Percentiles rank a stretch among this genome's conserved stretches.
Evolutionary conservation across 2,888 invertebrate species (phyloP).

Genomic region (Gnatocerus cornutus): DNA sequence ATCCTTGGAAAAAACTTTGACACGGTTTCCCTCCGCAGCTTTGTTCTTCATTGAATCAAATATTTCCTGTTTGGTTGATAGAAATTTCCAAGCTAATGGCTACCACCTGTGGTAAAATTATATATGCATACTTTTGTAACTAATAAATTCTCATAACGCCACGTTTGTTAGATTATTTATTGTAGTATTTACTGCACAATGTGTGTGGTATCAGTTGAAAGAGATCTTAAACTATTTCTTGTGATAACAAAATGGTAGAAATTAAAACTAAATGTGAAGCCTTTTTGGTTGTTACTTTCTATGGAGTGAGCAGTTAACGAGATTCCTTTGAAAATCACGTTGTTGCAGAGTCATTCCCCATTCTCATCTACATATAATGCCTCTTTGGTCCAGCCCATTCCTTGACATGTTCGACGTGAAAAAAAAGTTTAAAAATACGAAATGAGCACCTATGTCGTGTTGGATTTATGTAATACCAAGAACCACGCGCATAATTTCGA

Average conservation of each 20-base stretch:
- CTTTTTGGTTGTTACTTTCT: constrained; percentile 19
- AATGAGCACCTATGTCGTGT: constrained; percentile 45
- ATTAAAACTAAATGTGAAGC: constrained; percentile 1
- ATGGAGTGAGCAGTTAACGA: constrained; percentile 30
- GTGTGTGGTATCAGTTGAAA: constrained; percentile 32
- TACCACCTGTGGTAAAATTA: constrained; percentile 16
- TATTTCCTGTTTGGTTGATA: background rate
- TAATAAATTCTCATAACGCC: constrained; percentile 13
- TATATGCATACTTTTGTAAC: constrained; percentile 16
- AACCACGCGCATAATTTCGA: constrained; percentile 34
- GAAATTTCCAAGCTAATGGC: constrained; percentile 2
- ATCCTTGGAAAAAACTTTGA: constrained; percentile 4
- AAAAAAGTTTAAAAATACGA: constrained; percentile 28
- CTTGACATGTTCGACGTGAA: constrained; percentile 37
- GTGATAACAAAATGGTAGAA: constrained; percentile 2
- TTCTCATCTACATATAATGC: constrained; percentile 56
- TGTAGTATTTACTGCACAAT: background rate
- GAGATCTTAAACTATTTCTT: constrained; percentile 1
- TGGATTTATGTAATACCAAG: constrained; percentile 39
- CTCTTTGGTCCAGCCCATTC: constrained; percentile 52
- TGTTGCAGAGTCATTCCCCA: constrained; percentile 51
- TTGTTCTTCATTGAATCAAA: background rate
- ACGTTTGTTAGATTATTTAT: constrained; percentile 13
- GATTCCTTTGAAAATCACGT: constrained; percentile 41
- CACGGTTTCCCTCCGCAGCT: background rate